Evolutionary conservation across 1,140 invertebrate species (phyloP), one percentile per base, ranked within the genome.

Genomic region (Globodera ellingtonae): DNA sequence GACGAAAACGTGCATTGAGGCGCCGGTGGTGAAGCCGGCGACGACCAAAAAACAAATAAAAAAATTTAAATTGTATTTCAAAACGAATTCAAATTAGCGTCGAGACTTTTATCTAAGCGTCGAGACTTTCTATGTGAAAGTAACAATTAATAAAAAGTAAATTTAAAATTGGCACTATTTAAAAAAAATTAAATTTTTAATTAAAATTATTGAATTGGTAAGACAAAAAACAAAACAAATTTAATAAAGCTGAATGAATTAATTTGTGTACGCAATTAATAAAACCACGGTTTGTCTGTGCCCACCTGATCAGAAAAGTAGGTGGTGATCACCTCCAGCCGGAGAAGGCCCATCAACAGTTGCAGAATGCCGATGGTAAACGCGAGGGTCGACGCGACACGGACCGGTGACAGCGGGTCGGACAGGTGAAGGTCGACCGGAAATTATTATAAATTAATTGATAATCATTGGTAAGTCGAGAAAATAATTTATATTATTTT

Each of bases 21-120:
- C 88, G 13, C 79, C 87, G 13, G 87, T 88, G 18, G 87, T 86
- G 73, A 88, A 88, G 7, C 87, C 87, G 21, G 85, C 81, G 35
- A 88, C 84, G 5, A 86, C 72, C 72, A 81, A 66, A 72, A 52
- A 75, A 24, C 24, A 24, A 24, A 24, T 24, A 24, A 24, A 24
- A 24, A 24, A 15, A 35, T 35, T 35, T 35, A 35, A 35, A 35
- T 35, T 35, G 35, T 35, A 24, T 24, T 24, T 24, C 24, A 35
- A 35, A 35, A 35, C 35, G 35, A 35, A 35, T 35, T 35, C 35
- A 35, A 35, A 35, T 35, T 35, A 35, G 35, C 35, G 35, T 35
- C 35, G 35, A 35, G 35, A 35, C 35, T 35, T 35, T 35, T 24
- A 0, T 24, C 0, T 24, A 1, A 24, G 24, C 24, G 24, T 35